phyloP scores from a whole-genome alignment of 2,888 invertebrate genomes.

The Achlya flavicornis region DNA sequence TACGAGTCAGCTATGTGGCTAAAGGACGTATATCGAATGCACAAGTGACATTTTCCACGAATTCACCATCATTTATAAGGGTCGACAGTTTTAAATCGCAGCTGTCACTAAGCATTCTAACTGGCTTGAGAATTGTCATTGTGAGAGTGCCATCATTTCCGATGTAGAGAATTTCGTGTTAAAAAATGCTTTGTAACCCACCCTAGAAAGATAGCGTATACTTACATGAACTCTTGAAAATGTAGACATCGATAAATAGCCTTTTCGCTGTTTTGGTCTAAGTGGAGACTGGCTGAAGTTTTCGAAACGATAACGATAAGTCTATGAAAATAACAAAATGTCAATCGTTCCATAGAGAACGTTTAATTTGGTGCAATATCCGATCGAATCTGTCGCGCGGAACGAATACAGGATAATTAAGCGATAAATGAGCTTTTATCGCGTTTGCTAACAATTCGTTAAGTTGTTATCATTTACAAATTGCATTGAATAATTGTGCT shows the following conservation, averaged over 20 bases:
- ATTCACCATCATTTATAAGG: background rate
- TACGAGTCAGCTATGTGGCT: too few species aligned
- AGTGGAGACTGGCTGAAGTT: too few species aligned
- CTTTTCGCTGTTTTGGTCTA: too few species aligned
- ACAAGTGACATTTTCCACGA: background rate
- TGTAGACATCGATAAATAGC: too few species aligned
- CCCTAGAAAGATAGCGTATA: too few species aligned
- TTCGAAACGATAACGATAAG: background rate
- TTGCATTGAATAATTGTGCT: background rate
- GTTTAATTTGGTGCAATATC: background rate
- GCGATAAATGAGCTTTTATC: conserved; percentile 6
- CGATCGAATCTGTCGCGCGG: background rate
- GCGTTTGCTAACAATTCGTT: background rate
- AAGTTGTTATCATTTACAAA: background rate
- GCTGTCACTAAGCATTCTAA: too few species aligned
- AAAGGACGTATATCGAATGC: background rate
- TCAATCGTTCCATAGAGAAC: background rate
- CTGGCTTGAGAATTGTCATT: too few species aligned
- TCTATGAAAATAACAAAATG: background rate
- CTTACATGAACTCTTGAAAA: too few species aligned
- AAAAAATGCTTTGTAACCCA: too few species aligned
- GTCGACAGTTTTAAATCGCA: too few species aligned
- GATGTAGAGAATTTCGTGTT: too few species aligned
- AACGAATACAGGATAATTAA: background rate
- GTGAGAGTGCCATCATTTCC: too few species aligned